Conservation (phyloP, 2,113 vertebrate species). For the Scalopus aquaticus region DNA sequence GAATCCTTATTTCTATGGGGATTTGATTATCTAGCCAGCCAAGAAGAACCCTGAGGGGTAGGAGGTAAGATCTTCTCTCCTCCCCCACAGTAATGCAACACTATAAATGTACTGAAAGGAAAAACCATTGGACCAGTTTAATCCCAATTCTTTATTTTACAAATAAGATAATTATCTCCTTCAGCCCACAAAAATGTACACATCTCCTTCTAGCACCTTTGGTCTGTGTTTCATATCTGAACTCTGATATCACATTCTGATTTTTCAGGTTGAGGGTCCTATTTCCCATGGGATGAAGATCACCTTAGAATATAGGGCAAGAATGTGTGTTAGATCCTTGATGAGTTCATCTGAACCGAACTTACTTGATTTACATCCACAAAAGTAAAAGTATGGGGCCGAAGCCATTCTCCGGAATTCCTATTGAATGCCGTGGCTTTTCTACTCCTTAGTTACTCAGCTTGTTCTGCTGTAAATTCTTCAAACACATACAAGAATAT, state of each 20-base stretch:
- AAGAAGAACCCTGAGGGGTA: neutral
- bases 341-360: conserved; percentile 36
- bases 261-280: neutral
- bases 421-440: neutral
- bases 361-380: conserved; percentile 11
- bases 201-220: neutral
- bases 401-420: neutral
- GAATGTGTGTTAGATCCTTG: conserved; percentile 16
- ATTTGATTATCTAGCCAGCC: neutral
- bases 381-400: neutral
- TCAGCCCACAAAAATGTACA: neutral
- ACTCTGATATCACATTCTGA: neutral
- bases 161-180: conserved; percentile 15
- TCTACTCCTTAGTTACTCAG: conserved; percentile 28
- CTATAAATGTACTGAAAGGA: conserved; percentile 1
- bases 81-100: neutral
- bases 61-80: neutral
- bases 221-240: neutral
- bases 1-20: neutral
- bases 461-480: neutral
- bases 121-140: neutral
- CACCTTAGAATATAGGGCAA: conserved; percentile 11
- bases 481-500: neutral
- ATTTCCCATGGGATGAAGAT: neutral
- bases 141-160: conserved; percentile 5